Evolutionary conservation across 2,113 vertebrate genomes (phyloP).

Genomic region (Trochalopteron elliotii): DNA sequence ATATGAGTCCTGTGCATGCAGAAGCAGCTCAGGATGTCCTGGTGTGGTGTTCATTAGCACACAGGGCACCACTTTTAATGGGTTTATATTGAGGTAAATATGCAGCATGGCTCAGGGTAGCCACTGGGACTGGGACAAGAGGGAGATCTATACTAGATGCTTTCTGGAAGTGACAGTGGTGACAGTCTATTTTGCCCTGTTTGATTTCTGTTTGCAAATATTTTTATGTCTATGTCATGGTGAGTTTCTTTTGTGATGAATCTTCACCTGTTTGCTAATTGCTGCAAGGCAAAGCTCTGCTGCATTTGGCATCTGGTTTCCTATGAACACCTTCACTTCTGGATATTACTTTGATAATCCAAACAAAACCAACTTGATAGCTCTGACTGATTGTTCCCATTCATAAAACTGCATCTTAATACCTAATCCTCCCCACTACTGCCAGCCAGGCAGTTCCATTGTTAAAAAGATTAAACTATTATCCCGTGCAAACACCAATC

Average conservation of each 20-base stretch:
- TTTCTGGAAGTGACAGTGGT: neutral
- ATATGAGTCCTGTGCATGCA: rapidly evolving
- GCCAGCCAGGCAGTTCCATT: neutral
- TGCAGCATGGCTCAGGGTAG: no score
- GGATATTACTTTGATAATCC: neutral
- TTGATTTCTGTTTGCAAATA: neutral
- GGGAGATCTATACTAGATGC: neutral
- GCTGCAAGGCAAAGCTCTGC: neutral
- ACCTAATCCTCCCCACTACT: neutral
- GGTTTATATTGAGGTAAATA: neutral
- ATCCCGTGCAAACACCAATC: neutral
- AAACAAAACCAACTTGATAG: neutral
- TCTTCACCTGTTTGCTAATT: neutral
- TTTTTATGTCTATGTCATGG: rapidly evolving
- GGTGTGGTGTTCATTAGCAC: neutral
- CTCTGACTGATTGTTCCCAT: neutral
- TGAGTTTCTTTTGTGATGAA: neutral
- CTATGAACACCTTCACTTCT: neutral
- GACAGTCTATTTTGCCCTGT: neutral
- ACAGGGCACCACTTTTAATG: neutral
- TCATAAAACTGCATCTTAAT: neutral
- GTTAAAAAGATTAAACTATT: constrained; percentile 6
- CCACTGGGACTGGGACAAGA: neutral
- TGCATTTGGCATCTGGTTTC: neutral
- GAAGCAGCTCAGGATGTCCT: rapidly evolving